Evolutionary conservation across 2,797 vertebrate genomes (phyloP).

Genomic region (Catharus ustulatus): DNA sequence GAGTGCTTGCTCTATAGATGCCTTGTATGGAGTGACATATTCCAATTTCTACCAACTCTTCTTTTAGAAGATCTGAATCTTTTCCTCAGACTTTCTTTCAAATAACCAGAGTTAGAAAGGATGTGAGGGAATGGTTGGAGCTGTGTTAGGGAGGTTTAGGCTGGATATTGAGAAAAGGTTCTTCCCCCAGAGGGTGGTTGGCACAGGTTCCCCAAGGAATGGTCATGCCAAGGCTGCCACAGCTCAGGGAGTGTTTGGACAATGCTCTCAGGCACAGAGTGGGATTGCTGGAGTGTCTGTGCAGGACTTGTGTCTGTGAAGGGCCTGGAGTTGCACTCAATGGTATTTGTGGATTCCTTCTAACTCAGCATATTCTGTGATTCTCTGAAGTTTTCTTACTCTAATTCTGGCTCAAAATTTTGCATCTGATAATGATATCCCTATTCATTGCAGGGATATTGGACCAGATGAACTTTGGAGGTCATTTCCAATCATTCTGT

Average conservation of each 20-base stretch:
- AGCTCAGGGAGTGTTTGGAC: background rate
- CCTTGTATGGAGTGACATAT: background rate
- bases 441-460: background rate
- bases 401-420: accelerated
- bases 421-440: background rate
- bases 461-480: background rate
- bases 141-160: background rate
- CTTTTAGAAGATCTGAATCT: background rate
- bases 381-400: background rate
- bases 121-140: background rate
- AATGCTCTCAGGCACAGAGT: background rate
- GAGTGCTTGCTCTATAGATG: background rate
- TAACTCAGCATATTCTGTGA: background rate
- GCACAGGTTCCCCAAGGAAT: background rate
- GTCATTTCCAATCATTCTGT: background rate
- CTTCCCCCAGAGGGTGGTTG: background rate
- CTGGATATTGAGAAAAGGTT: background rate
- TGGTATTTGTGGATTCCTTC: background rate
- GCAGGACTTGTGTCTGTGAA: background rate
- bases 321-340: background rate
- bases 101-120: background rate
- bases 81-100: background rate
- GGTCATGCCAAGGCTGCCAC: accelerated
- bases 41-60: background rate
- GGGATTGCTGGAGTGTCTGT: background rate